These are phyloP conservation scores for cat (Felis catus) DNA, from an alignment of 2,113 vertebrate genomes.

Conservation along the genomic window F.catus_Fca126_mat1.0 CM031419.1:90368001-90368500, in stretches of 20 bases:
- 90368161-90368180: background rate
- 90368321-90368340: background rate
- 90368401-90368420: background rate
- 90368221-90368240: background rate
- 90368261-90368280: background rate
- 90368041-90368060: background rate
- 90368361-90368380: background rate
- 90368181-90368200: background rate
- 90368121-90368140: background rate
- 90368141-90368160: background rate
- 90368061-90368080: background rate
- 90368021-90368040: background rate
- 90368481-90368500: background rate
- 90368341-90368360: background rate
- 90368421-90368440: background rate
- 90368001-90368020: background rate
- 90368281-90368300: background rate
- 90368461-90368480: background rate
- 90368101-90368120: background rate
- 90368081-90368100: background rate
- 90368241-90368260: background rate
- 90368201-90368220: background rate
- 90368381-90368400: background rate
- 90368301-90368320: background rate
- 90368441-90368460: background rate